Evolutionary conservation across 37 sponge, comb jelly and placozoan species (phyloP), one percentile per base, ranked within the genome.

Genomic region (Trichoplax adhaerens): DNA sequence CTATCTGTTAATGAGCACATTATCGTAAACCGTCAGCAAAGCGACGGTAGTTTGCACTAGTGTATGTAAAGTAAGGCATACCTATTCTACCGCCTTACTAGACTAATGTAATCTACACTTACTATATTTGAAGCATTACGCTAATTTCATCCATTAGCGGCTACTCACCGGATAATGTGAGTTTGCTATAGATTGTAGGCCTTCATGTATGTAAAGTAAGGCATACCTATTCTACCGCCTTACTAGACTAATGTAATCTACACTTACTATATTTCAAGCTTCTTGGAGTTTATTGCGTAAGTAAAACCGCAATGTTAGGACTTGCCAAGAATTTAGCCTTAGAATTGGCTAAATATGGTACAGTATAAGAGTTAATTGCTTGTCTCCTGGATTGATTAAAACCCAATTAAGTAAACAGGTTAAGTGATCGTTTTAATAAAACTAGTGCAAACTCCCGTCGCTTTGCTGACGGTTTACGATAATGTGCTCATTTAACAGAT

Each of bases 71-170:
- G 69, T 49, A 50, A n/a, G n/a, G n/a, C n/a, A n/a, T n/a, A n/a
- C n/a, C n/a, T n/a, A n/a, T n/a, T n/a, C n/a, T n/a, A n/a, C n/a
- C n/a, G n/a, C n/a, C n/a, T n/a, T n/a, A n/a, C n/a, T n/a, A n/a
- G n/a, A n/a, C n/a, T n/a, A n/a, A n/a, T n/a, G n/a, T 60, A 60
- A 60, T 10, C 12, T 12, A 60, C 12, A 60, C 12, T 12, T n/a
- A 12, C 62, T n/a, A 60, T 60, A 12, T 60, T 78, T 58, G 29
- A 54, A 89, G 91, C 62, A 76, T 96, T 59, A 81, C 88, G 7
- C 80, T 89, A 76, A 90, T 96, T 47, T 88, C 93, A n/a, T 96
- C 99, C 47, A 78, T 91, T 78, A 85, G 74, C 50, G 99, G 87
- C 5, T 91, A 77, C 70, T 3, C 5, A 6, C 87, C 99, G 3